Base-by-base conservation (phyloP, 2,888 invertebrate genomes). In the Sycophila texana region DNA sequence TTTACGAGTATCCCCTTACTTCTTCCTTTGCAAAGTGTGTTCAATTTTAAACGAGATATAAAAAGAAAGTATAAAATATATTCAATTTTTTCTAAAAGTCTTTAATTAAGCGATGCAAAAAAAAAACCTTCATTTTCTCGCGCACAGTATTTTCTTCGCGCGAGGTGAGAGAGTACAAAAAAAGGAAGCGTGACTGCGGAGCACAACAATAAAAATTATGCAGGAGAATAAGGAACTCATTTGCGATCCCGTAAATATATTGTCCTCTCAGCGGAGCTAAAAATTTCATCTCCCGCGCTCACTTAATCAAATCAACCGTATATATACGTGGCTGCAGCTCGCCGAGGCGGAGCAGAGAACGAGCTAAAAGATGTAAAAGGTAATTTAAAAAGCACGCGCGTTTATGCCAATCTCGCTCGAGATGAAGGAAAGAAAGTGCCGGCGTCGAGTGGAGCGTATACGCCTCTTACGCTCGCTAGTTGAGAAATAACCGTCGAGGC, bases 401-500 rank as follows among this genome's bases (percentile, higher is more conserved):
- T 63, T 81, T 78, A 81, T 78, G 78, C 78, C 77, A 81, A 81
- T 81, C 75, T 81, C 63, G 72, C 57, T 61, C 63, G n/a, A 10
- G 16, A 10, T 57, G 22, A 58, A 12, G 39, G 4, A 49, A 63
- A 70, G 20, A 70, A 53, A 51, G 58, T 20, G 57, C 22, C 14
- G 26, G 51, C 13, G 65, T 51, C 14, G 60, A 73, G 68, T 2
- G 4, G 22, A 57, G 53, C 53, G 53, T 74, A 74, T 74, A 71
- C 67, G 61, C 55, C 71, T 81, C 80, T 77, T 71, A 74, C 68
- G 72, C 68, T 16, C 57, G 55, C 66, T 22, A 80, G 68, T 74
- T 81, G 79, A 81, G 71, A 81, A 81, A 81, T 81, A 79, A 55
- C 81, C 81, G 67, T 79, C 77, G 71, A 81, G 79, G 74, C 68